Evolutionary conservation across 2,888 invertebrate genomes (phyloP).

Genomic region (Synanthedon tipuliformis): DNA sequence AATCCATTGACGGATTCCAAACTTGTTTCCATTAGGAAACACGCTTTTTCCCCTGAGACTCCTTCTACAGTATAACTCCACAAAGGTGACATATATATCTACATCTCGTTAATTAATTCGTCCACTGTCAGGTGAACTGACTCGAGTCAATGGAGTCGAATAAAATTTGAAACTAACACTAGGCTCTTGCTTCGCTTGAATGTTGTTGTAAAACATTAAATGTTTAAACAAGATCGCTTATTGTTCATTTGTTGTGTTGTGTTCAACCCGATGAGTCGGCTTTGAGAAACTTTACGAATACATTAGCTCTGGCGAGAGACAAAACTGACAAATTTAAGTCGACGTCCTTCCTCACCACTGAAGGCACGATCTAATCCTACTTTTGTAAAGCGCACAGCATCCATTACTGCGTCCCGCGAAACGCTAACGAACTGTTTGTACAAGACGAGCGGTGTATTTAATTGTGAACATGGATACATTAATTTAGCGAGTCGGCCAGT

Average conservation of each 20-base stretch:
- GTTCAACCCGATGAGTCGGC: conserved; percentile 29
- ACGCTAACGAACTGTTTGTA: conserved; percentile 2
- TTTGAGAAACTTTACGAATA: conserved; percentile 57
- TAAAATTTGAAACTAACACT: too few relatives aligned
- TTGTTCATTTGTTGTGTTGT: background rate
- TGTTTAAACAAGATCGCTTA: too few relatives aligned
- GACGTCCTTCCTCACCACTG: conserved; percentile 20
- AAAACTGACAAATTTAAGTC: conserved; percentile 52
- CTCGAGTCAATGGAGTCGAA: too few relatives aligned
- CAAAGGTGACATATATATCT: too few relatives aligned
- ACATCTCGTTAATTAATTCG: too few relatives aligned
- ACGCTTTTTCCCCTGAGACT: conserved; percentile 43
- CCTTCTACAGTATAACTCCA: background rate
- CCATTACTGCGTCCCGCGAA: conserved; percentile 12
- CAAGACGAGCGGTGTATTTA: conserved; percentile 14
- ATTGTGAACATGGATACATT: conserved; percentile 2
- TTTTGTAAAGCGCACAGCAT: conserved; percentile 5
- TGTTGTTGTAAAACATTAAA: too few relatives aligned
- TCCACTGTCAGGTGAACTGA: too few relatives aligned
- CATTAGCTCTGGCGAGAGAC: conserved; percentile 50
- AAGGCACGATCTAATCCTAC: conserved; percentile 5
- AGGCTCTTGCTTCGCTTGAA: too few relatives aligned
- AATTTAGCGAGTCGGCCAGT: too few relatives aligned
- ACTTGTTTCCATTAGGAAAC: conserved; percentile 47
- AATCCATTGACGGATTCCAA: conserved; percentile 43